Conservation (phyloP, 2,797 vertebrate species). For the Rhadinocentrus ornatus region DNA sequence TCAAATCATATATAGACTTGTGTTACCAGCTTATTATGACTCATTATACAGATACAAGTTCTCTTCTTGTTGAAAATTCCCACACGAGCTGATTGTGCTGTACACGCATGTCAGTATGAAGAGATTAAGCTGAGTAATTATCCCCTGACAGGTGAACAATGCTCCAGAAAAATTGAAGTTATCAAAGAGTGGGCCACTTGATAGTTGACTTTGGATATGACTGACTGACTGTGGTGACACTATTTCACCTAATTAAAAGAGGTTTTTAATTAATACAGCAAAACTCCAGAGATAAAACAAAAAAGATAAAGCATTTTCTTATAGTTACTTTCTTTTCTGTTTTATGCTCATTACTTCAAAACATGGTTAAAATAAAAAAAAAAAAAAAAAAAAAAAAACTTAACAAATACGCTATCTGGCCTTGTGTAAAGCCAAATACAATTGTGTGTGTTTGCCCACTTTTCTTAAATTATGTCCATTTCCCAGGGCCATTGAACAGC, state of each 20-base stretch:
- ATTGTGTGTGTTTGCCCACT: conserved; percentile 71
- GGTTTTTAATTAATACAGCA: conserved; percentile 42
- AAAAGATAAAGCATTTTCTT: background rate
- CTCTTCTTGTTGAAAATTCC: conserved; percentile 81
- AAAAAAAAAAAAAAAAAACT: conserved; percentile 36
- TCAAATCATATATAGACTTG: conserved; percentile 91
- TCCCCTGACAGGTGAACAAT: conserved; percentile 81
- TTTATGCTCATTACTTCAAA: background rate
- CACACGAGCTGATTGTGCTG: conserved; percentile 78
- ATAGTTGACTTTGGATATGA: conserved; percentile 72
- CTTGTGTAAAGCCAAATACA: conserved; percentile 32
- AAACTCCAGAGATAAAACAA: conserved; percentile 21
- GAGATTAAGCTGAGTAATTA: conserved; percentile 83
- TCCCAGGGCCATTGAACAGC: conserved; percentile 54
- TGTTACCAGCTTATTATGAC: conserved; percentile 85
- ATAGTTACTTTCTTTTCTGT: too few species aligned
- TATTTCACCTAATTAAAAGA: conserved; percentile 50
- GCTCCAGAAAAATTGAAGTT: conserved; percentile 75
- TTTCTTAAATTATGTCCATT: conserved; percentile 72
- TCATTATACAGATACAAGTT: conserved; percentile 87
- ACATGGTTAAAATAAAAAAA: background rate
- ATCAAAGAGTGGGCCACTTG: conserved; percentile 76
- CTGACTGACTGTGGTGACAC: conserved; percentile 56
- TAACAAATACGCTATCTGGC: conserved; percentile 26
- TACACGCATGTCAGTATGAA: conserved; percentile 76